A percentile compares a stretch with the other conserved stretches of the same genome.
Evolutionary conservation across 23 tunicate genomes (phyloP).

Genomic region (Trididemnum miniatum): DNA sequence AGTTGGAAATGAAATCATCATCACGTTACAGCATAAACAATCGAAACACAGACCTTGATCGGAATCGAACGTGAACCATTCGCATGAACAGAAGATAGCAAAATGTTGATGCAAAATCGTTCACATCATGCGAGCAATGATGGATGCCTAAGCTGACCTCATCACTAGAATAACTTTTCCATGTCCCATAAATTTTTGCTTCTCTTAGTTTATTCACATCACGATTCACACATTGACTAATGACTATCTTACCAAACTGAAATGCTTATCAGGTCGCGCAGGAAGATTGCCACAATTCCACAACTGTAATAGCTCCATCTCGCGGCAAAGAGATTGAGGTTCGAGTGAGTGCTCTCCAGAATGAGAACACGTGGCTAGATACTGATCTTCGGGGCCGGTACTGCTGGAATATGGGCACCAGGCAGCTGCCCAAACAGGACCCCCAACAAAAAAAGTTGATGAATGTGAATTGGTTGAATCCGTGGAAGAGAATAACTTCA

Average conservation of each 20-base stretch:
- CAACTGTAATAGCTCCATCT: constrained; percentile 49
- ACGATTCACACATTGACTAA: no score
- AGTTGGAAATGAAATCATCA: no score
- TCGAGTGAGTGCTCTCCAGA: constrained; percentile 38
- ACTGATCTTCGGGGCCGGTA: constrained; percentile 23
- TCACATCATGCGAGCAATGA: no score
- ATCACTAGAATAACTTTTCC: no score
- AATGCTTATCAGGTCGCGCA: not conserved
- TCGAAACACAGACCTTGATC: no score
- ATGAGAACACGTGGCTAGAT: constrained; percentile 42
- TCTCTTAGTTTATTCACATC: no score
- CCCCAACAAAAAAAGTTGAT: constrained; percentile 57
- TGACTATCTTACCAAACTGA: not conserved
- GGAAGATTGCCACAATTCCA: constrained; percentile 83
- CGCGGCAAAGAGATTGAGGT: constrained; percentile 31
- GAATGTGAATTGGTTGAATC: not conserved
- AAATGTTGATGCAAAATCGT: no score
- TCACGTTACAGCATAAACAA: no score
- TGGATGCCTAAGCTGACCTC: no score
- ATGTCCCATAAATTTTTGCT: no score
- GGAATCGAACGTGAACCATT: no score
- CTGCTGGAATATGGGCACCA: constrained; percentile 64
- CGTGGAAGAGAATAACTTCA: constrained; percentile 26
- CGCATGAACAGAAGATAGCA: no score
- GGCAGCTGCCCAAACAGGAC: constrained; percentile 73